These are phyloP conservation scores for Dolomedes plantarius DNA, from an alignment of 2,888 invertebrate genomes.

Conservation along the genomic window DNA sequence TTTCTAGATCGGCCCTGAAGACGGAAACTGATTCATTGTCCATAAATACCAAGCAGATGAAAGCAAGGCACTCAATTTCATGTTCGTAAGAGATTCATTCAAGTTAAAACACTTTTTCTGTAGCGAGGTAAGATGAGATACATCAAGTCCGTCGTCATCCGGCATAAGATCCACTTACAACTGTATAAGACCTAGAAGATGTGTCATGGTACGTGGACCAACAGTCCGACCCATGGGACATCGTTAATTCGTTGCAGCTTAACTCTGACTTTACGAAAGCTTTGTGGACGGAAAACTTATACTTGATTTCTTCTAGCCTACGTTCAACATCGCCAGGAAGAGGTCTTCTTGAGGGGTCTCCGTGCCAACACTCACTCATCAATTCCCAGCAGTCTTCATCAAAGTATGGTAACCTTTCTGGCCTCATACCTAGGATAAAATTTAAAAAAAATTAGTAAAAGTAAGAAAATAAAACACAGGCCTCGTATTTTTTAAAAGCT, in stretches of 20 bases:
- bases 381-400: slow-evolving; percentile 87
- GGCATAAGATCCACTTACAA: slow-evolving; percentile 54
- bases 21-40: no score
- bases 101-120: background rate
- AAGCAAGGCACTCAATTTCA: no score
- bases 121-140: background rate
- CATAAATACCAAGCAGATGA: no score
- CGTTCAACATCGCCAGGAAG: slow-evolving; percentile 87
- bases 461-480: background rate
- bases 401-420: slow-evolving; percentile 85
- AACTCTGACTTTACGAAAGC: slow-evolving; percentile 42
- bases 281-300: slow-evolving; percentile 65
- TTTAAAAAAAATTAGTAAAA: background rate
- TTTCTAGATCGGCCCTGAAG: no score
- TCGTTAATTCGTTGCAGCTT: slow-evolving; percentile 58
- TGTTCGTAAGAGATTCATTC: background rate
- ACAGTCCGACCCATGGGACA: slow-evolving; percentile 66
- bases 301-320: slow-evolving; percentile 80
- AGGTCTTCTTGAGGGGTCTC: slow-evolving; percentile 83
- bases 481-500: no score
- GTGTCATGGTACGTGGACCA: slow-evolving; percentile 62
- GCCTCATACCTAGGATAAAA: slow-evolving; percentile 84
- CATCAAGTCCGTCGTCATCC: slow-evolving; percentile 26
- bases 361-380: slow-evolving; percentile 89
- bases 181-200: slow-evolving; percentile 57